Evolutionary conservation across 92 coral and sea anemone species (phyloP).

Genomic region (Actinernus sp.): DNA sequence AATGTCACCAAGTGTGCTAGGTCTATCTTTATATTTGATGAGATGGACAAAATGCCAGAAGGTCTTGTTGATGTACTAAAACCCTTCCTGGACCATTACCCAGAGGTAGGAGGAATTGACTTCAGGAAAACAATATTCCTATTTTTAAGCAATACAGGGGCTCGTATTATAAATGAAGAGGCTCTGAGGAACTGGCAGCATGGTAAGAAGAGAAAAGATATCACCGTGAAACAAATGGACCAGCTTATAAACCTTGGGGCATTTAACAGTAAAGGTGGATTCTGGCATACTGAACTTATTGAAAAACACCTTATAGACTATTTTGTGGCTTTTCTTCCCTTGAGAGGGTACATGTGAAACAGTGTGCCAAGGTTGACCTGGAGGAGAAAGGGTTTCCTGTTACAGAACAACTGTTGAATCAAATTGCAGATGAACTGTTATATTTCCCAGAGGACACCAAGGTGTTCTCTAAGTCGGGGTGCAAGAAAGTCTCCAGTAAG

Average conservation of each 20-base stretch:
- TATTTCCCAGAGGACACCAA: slow-evolving; percentile 76
- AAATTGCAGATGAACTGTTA: slow-evolving; percentile 78
- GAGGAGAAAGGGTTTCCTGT: slow-evolving; percentile 34
- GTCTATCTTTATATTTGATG: slow-evolving; percentile 91
- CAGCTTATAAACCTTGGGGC: slow-evolving; percentile 74
- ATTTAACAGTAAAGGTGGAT: slow-evolving; percentile 80
- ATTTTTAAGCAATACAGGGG: slow-evolving; percentile 93
- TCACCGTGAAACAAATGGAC: slow-evolving; percentile 86
- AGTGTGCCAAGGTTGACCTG: slow-evolving; percentile 83
- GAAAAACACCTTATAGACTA: slow-evolving; percentile 80
- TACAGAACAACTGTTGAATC: slow-evolving; percentile 53
- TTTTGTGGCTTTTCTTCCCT: slow-evolving; percentile 90
- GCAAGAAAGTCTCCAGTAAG: slow-evolving; percentile 90
- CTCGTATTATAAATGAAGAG: slow-evolving; percentile 69
- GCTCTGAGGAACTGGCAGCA: slow-evolving; percentile 71
- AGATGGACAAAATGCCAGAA: slow-evolving; percentile 93
- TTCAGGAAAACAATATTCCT: slow-evolving; percentile 81
- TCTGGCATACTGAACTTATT: slow-evolving; percentile 91
- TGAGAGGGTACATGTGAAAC: slow-evolving; percentile 80
- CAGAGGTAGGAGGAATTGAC: slow-evolving; percentile 71
- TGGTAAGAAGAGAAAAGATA: slow-evolving; percentile 71
- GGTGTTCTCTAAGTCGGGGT: slow-evolving; percentile 87
- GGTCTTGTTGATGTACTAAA: slow-evolving; percentile 88
- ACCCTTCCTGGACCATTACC: slow-evolving; percentile 86
- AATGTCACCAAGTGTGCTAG: slow-evolving; percentile 71